Percentiles rank a stretch among this genome's conserved stretches.
phyloP scores from a whole-genome alignment of 2,888 invertebrate genomes.

The Caradrina clavipalpis region DNA sequence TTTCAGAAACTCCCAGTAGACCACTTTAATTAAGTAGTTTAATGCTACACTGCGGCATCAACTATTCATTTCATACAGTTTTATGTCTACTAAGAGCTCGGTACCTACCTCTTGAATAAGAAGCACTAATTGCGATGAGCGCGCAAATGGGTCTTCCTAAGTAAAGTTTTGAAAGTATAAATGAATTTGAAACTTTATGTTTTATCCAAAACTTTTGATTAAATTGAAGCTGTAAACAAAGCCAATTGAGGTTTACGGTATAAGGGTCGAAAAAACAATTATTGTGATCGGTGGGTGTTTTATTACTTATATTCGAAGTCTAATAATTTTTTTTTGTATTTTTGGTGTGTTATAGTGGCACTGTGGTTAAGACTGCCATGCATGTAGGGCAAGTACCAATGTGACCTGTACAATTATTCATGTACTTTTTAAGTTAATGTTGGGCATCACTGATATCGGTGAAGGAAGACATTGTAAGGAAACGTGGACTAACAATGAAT shows the following conservation, averaged over 20 bases:
- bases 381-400: no score
- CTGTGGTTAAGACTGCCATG: no score
- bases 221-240: constrained; percentile 28
- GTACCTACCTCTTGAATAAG: constrained; percentile 8
- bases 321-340: no score
- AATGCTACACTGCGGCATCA: constrained; percentile 3
- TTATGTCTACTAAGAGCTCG: background rate
- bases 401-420: no score
- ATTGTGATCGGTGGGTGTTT: background rate
- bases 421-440: no score
- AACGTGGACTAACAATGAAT: no score
- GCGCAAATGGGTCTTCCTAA: background rate
- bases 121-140: constrained; percentile 14
- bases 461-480: no score
- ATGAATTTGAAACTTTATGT: constrained; percentile 5
- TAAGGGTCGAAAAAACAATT: constrained; percentile 6
- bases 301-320: background rate
- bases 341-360: no score
- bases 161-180: constrained; percentile 9
- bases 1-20: constrained; percentile 6
- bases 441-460: no score
- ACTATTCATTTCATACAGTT: constrained; percentile 1
- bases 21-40: constrained; percentile 10
- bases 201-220: constrained; percentile 24
- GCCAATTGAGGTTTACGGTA: constrained; percentile 1